Evolutionary conservation across 2,113 vertebrate species (phyloP).

Genomic region (Engystomops pustulosus): DNA sequence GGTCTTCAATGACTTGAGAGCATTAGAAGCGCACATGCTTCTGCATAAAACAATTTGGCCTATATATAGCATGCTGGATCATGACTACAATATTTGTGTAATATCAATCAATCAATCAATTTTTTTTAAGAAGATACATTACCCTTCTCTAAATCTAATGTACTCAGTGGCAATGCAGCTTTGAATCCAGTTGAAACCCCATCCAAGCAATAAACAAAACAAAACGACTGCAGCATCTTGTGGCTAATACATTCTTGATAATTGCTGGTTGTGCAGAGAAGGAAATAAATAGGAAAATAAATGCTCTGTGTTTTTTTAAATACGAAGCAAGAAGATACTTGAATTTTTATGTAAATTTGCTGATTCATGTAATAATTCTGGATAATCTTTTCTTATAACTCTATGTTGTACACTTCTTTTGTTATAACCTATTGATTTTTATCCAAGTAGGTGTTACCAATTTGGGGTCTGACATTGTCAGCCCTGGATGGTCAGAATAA

Average conservation of each 20-base stretch:
- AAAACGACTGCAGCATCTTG: not conserved
- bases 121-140: not conserved
- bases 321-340: no score
- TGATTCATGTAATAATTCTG: no score
- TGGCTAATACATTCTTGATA: not conserved
- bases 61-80: not conserved
- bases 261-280: not conserved
- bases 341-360: no score
- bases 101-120: not conserved
- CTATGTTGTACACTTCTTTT: no score
- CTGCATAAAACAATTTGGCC: not conserved
- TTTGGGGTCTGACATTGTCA: no score
- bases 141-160: not conserved
- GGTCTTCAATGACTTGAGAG: not conserved
- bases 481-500: no score
- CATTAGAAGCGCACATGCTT: not conserved
- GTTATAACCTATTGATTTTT: no score
- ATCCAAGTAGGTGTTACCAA: no score
- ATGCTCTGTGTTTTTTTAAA: no score
- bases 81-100: no score
- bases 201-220: not conserved
- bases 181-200: not conserved
- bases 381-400: no score
- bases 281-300: not conserved
- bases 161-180: not conserved